These are phyloP conservation scores for Gerris lacustris DNA, from an alignment of 2,888 invertebrate genomes.

Conservation along the genomic window DNA sequence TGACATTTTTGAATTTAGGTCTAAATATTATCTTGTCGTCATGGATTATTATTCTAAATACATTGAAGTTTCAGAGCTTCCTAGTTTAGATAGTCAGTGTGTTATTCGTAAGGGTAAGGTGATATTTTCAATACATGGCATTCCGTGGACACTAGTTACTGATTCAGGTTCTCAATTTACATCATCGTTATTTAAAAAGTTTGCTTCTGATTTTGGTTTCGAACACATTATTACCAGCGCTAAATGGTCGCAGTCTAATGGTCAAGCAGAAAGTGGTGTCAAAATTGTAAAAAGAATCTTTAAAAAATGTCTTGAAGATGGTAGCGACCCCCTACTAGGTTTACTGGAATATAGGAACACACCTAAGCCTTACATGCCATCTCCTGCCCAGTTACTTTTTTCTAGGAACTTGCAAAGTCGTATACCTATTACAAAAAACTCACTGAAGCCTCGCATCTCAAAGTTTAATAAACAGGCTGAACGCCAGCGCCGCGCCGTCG, in stretches of 20 bases:
- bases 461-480: neutral
- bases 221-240: constrained; percentile 12
- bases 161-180: constrained; percentile 16
- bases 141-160: constrained; percentile 13
- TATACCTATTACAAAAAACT: neutral
- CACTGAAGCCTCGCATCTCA: neutral
- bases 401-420: constrained; percentile 5
- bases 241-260: constrained; percentile 10
- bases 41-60: constrained; percentile 17
- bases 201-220: constrained; percentile 9
- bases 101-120: constrained; percentile 11
- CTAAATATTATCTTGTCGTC: constrained; percentile 12
- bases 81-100: constrained; percentile 4
- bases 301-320: constrained; percentile 11
- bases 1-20: constrained; percentile 12
- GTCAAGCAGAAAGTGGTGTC: constrained; percentile 12
- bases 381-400: constrained; percentile 11
- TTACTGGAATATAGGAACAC: constrained; percentile 14
- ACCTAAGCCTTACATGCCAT: constrained; percentile 4
- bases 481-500: neutral
- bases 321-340: constrained; percentile 8
- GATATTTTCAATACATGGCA: constrained; percentile 12
- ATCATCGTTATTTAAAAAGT: constrained; percentile 15
- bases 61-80: constrained; percentile 11
- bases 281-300: constrained; percentile 14